Percentiles rank a stretch among this genome's conserved stretches.
Evolutionary conservation across 2,888 invertebrate species (phyloP).

Genomic region (Acronicta aceris): DNA sequence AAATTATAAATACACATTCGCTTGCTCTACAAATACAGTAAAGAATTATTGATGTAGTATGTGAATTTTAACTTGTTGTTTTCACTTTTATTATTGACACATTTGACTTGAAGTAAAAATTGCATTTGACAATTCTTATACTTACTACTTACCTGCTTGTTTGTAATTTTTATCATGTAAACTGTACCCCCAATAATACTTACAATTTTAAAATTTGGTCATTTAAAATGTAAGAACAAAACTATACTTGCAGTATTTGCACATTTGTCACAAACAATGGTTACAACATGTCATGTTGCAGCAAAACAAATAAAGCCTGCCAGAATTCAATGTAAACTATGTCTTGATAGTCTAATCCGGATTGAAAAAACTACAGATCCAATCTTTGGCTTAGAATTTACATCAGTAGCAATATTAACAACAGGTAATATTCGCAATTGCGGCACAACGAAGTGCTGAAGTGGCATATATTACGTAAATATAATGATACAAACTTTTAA

Average conservation of each 20-base stretch:
- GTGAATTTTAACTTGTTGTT: not conserved
- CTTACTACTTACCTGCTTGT: too few species aligned
- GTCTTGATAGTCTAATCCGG: conserved; percentile 9
- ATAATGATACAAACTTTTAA: conserved; percentile 69
- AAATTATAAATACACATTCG: conserved; percentile 39
- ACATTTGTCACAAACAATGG: conserved; percentile 39
- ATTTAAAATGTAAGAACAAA: not conserved
- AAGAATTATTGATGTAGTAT: not conserved
- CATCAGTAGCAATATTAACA: conserved; percentile 52
- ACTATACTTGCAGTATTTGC: conserved; percentile 16
- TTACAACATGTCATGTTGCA: conserved; percentile 40
- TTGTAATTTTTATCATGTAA: too few species aligned
- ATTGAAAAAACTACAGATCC: conserved; percentile 9
- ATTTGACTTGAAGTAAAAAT: conserved; percentile 2
- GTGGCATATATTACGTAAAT: conserved; percentile 87
- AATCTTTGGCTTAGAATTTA: conserved; percentile 10
- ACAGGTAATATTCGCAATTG: conserved; percentile 74
- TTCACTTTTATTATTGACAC: conserved; percentile 2
- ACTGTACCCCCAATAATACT: too few species aligned
- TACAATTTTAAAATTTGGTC: too few species aligned
- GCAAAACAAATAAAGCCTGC: conserved; percentile 46
- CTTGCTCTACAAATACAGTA: conserved; percentile 42
- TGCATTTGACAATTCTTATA: not conserved
- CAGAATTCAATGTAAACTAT: conserved; percentile 22
- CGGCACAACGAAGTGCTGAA: conserved; percentile 79